A percentile compares a stretch with the other conserved stretches of the same genome.
These are phyloP conservation scores for Sebastes baramenuke DNA, from an alignment of 2,797 vertebrate genomes.

Conservation along the genomic window DNA sequence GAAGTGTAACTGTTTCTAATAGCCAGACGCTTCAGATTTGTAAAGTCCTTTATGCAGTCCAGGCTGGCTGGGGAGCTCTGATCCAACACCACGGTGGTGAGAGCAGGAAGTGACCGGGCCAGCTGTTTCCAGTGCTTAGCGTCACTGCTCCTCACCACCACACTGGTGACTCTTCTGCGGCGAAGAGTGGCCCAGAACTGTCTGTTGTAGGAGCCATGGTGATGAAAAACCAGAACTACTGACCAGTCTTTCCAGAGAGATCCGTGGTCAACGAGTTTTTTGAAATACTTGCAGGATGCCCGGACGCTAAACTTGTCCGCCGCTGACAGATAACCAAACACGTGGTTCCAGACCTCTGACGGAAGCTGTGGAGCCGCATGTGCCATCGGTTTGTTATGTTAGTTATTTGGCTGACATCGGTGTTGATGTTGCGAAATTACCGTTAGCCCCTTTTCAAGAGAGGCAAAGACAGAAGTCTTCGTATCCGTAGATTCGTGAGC, in stretches of 20 bases:
- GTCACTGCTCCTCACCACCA: slow-evolving; percentile 38
- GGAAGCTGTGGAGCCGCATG: slow-evolving; percentile 29
- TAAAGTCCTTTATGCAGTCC: slow-evolving; percentile 33
- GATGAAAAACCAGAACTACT: slow-evolving; percentile 37
- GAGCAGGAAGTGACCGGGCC: slow-evolving; percentile 35
- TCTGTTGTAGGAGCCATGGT: slow-evolving; percentile 19
- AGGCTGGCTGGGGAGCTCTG: not conserved
- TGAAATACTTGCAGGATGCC: slow-evolving; percentile 57
- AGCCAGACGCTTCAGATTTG: slow-evolving; percentile 40
- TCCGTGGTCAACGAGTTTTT: slow-evolving; percentile 54
- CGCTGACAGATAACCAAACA: slow-evolving; percentile 52
- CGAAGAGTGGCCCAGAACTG: slow-evolving; percentile 69
- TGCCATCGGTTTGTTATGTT: slow-evolving; percentile 22
- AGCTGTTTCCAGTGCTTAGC: slow-evolving; percentile 44
- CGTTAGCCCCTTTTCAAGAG: no score
- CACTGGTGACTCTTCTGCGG: slow-evolving; percentile 42
- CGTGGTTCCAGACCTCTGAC: slow-evolving; percentile 61
- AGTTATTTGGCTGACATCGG: not conserved
- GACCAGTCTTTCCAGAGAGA: slow-evolving; percentile 68
- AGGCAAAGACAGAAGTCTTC: no score
- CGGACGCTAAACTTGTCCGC: slow-evolving; percentile 63
- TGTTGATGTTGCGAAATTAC: not conserved
- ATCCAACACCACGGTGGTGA: slow-evolving; percentile 42
- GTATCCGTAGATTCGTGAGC: no score
- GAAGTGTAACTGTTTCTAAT: slow-evolving; percentile 14